Evolutionary conservation across 2,888 invertebrate species (phyloP).

Genomic region (Coremacera marginata): DNA sequence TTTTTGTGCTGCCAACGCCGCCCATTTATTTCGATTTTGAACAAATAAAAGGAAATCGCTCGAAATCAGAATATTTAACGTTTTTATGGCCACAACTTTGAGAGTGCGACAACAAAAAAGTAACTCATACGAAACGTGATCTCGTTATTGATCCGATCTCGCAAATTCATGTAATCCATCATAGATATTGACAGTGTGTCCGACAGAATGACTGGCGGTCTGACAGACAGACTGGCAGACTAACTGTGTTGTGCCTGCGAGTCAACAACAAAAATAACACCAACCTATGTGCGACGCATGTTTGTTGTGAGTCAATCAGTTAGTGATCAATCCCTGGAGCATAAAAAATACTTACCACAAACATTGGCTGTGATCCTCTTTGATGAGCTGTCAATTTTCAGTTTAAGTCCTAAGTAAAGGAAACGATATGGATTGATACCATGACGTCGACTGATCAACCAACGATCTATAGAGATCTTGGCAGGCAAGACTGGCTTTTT

Average conservation of each 20-base stretch:
- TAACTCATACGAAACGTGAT: constrained; percentile 34
- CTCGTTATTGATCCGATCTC: constrained; percentile 38
- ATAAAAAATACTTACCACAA: not conserved
- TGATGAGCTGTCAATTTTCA: not conserved
- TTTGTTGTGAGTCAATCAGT: constrained; percentile 10
- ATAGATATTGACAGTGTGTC: constrained; percentile 27
- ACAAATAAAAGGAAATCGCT: constrained; percentile 5
- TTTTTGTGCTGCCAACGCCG: constrained; percentile 23
- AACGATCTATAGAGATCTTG: no score
- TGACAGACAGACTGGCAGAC: not conserved
- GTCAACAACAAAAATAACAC: not conserved
- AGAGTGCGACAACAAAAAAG: constrained; percentile 21
- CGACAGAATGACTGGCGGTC: not conserved
- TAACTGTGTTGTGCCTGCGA: not conserved
- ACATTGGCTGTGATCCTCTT: not conserved
- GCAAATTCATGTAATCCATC: constrained; percentile 35
- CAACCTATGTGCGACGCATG: not conserved
- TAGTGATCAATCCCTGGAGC: not conserved
- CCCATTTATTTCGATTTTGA: constrained; percentile 8
- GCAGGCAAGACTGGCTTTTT: no score
- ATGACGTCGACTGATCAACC: no score
- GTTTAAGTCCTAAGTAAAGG: no score
- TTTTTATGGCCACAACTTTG: constrained; percentile 14
- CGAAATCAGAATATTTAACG: constrained; percentile 6
- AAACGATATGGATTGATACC: no score